Evolutionary conservation across 2,888 invertebrate genomes (phyloP).

Genomic region (Tinea semifulvella): DNA sequence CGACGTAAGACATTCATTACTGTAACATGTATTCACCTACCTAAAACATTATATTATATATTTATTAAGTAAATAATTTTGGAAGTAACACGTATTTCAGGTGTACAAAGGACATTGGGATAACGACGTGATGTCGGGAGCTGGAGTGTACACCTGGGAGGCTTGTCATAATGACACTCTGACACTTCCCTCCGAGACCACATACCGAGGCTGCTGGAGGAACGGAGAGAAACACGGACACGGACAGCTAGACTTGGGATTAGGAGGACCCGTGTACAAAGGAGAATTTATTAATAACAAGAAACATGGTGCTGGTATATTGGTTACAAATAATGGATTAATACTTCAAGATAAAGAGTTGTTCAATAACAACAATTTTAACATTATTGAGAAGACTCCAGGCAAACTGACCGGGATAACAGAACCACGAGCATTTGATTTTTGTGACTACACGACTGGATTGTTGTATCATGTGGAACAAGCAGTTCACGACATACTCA

Average conservation of each 20-base stretch:
- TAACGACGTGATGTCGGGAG: constrained; percentile 63
- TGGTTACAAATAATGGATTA: constrained; percentile 65
- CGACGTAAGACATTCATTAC: constrained; percentile 62
- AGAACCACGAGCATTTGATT: constrained; percentile 35
- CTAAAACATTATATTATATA: no score
- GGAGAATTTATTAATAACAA: constrained; percentile 64
- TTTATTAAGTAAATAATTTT: no score
- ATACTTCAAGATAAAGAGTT: constrained; percentile 53
- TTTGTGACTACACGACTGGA: constrained; percentile 46
- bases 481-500: constrained; percentile 40
- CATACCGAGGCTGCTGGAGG: constrained; percentile 65
- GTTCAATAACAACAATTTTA: constrained; percentile 61
- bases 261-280: constrained; percentile 62
- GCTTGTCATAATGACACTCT: constrained; percentile 58
- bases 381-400: constrained; percentile 22
- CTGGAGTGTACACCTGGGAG: constrained; percentile 69
- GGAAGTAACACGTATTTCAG: no score
- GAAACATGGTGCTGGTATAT: constrained; percentile 64
- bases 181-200: constrained; percentile 57
- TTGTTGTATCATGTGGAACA: constrained; percentile 50
- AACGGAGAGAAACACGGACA: constrained; percentile 60
- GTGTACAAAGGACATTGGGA: constrained; percentile 69
- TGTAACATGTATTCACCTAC: no score
- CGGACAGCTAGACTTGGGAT: constrained; percentile 57
- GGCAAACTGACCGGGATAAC: constrained; percentile 22